Conservation (phyloP, 2,113 vertebrate genomes). For the Carassius gibelio region DNA sequence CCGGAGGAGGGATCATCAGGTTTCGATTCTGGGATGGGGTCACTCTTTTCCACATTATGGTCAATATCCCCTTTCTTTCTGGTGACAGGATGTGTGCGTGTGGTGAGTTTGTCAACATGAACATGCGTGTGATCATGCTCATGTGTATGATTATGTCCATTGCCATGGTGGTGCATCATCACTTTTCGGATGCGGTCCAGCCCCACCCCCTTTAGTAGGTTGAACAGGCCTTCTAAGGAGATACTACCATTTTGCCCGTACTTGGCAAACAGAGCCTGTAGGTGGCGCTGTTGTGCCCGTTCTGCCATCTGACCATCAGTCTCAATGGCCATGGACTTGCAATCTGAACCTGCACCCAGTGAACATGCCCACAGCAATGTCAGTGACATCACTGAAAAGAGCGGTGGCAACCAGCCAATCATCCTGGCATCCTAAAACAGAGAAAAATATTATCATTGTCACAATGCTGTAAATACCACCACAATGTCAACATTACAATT, state of each 20-base stretch:
- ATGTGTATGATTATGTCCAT: conserved; percentile 62
- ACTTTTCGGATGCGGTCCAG: conserved; percentile 80
- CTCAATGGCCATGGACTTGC: conserved; percentile 26
- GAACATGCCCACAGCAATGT: neutral
- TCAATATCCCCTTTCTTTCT: conserved; percentile 26
- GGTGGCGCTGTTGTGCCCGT: conserved; percentile 78
- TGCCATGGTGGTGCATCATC: conserved; percentile 72
- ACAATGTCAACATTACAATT: neutral
- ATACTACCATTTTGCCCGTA: conserved; percentile 91
- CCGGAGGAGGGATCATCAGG: neutral
- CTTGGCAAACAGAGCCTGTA: conserved; percentile 89
- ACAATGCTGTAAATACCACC: neutral
- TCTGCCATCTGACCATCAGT: conserved; percentile 76
- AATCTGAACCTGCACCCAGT: conserved; percentile 27
- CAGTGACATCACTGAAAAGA: neutral
- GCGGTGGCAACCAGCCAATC: neutral
- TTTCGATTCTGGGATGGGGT: conserved; percentile 10
- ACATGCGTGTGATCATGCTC: conserved; percentile 52
- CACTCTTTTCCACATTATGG: conserved; percentile 41
- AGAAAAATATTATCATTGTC: neutral
- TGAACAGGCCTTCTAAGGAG: conserved; percentile 84
- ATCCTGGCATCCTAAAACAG: conserved; percentile 8
- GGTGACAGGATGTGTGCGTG: conserved; percentile 52
- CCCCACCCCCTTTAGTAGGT: conserved; percentile 84
- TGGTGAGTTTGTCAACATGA: conserved; percentile 54